Conservation (phyloP, 1,140 invertebrate species). For the Lepidurus packardi region DNA sequence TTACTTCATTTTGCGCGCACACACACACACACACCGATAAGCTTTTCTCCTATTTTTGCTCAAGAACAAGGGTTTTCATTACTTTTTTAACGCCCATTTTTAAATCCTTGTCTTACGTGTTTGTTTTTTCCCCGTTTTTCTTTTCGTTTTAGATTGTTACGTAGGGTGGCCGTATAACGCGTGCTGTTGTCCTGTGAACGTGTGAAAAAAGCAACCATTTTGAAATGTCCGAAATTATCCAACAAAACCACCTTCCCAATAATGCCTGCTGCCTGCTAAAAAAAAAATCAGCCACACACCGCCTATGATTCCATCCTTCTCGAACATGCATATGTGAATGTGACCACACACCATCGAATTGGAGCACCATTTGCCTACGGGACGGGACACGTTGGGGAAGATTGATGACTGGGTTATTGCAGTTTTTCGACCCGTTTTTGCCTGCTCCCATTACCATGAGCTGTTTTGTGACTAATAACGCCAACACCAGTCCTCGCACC, state of each 20-base stretch:
- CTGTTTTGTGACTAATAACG: background rate
- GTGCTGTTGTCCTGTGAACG: conserved; percentile 20
- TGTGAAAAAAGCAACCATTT: conserved; percentile 19
- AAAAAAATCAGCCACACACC: conserved; percentile 14
- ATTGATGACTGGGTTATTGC: background rate
- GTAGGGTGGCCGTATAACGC: conserved; percentile 20
- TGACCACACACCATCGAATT: background rate
- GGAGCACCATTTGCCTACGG: background rate
- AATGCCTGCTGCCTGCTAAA: conserved; percentile 21
- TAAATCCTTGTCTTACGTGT: conserved; percentile 16
- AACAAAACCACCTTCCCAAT: conserved; percentile 19
- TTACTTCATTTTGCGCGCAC: conserved; percentile 3
- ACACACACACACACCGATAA: background rate
- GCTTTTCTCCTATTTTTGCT: background rate
- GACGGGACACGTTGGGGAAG: background rate
- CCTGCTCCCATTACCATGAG: background rate
- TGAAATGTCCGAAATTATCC: conserved; percentile 18
- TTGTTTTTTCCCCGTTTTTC: conserved; percentile 4
- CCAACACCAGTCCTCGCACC: background rate
- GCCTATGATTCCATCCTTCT: conserved; percentile 13
- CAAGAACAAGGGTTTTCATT: background rate
- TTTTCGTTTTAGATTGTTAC: conserved; percentile 14
- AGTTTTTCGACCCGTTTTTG: background rate
- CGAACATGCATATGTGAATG: conserved; percentile 12
- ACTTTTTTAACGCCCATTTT: background rate